A percentile compares a stretch with the other conserved stretches of the same genome.
phyloP scores from a whole-genome alignment of 2,113 vertebrate genomes.

The Eleginops maclovinus region DNA sequence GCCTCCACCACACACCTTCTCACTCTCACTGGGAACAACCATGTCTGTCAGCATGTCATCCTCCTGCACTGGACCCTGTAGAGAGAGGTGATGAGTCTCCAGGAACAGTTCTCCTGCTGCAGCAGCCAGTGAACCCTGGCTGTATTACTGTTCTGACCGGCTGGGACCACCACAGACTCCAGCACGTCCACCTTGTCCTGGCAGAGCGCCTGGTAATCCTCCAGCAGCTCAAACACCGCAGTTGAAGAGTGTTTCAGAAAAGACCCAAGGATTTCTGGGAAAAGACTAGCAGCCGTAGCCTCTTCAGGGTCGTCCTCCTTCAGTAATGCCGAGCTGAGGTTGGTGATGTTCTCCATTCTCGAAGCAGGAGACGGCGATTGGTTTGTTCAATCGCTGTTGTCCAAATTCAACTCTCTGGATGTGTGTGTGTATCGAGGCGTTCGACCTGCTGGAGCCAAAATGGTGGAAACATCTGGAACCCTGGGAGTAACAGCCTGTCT shows the following conservation, averaged over 20 bases:
- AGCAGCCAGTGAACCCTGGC: slow-evolving; percentile 95
- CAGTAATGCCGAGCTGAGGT: slow-evolving; percentile 89
- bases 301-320: slow-evolving; percentile 96
- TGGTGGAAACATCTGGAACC: slow-evolving; percentile 72
- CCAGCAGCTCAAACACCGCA: slow-evolving; percentile 93
- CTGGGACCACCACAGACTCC: slow-evolving; percentile 91
- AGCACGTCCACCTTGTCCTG: slow-evolving; percentile 90
- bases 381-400: slow-evolving; percentile 91
- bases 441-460: slow-evolving; percentile 65
- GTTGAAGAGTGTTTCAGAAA: slow-evolving; percentile 92
- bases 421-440: slow-evolving; percentile 68
- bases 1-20: slow-evolving; percentile 91
- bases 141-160: slow-evolving; percentile 94
- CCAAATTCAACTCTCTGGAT: slow-evolving; percentile 80
- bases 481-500: slow-evolving; percentile 78
- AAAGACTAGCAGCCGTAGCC: slow-evolving; percentile 91
- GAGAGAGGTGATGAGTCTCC: slow-evolving; percentile 93
- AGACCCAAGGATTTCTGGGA: slow-evolving; percentile 91
- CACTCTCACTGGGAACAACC: slow-evolving; percentile 89
- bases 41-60: slow-evolving; percentile 91
- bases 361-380: slow-evolving; percentile 83
- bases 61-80: slow-evolving; percentile 93
- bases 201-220: slow-evolving; percentile 92
- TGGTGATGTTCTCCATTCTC: slow-evolving; percentile 89
- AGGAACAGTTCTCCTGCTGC: slow-evolving; percentile 94